These are phyloP conservation scores for Sebastes cheni DNA, from an alignment of 2,797 vertebrate genomes.

Conservation along the genomic window DNA sequence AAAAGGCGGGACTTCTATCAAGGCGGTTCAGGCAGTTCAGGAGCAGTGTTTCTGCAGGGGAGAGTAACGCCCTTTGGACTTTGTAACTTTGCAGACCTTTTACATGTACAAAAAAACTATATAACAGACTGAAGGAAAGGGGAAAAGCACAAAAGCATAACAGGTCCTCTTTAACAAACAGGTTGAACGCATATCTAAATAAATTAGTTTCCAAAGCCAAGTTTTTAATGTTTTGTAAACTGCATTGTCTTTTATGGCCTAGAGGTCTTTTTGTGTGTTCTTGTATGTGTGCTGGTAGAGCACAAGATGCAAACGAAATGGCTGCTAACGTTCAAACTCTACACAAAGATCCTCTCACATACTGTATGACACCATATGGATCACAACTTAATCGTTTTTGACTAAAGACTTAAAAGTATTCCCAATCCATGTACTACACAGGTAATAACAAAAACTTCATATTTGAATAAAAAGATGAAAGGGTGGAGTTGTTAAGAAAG, in stretches of 20 bases:
- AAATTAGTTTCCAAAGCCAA: neutral
- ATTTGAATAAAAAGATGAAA: neutral
- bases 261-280: neutral
- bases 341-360: neutral
- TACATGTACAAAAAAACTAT: no score
- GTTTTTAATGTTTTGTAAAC: neutral
- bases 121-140: no score
- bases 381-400: neutral
- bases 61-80: no score
- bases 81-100: no score
- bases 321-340: neutral
- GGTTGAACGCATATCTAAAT: neutral
- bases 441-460: neutral
- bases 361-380: neutral
- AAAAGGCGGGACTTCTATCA: no score
- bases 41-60: no score
- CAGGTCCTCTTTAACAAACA: neutral
- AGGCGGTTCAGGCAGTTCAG: no score
- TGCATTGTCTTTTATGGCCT: neutral
- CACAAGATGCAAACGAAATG: neutral
- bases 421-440: neutral
- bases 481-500: neutral
- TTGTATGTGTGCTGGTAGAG: neutral
- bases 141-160: no score
- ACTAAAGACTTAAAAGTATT: neutral